phyloP scores from a whole-genome alignment of 2,113 vertebrate species.

The Indri indri region DNA sequence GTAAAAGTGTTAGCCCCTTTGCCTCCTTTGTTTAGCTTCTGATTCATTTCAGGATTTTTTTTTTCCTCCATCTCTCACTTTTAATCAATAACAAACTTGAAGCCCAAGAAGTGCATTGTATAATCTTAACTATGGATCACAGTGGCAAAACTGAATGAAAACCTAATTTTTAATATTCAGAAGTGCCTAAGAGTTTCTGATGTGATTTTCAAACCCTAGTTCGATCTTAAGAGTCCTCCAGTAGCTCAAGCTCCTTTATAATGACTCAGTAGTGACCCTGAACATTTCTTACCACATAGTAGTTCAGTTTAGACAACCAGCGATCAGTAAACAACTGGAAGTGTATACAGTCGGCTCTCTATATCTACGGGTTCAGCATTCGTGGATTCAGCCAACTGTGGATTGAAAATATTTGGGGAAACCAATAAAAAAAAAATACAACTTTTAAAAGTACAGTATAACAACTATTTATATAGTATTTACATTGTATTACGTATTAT shows the following conservation, averaged over 20 bases:
- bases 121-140: not conserved
- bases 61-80: not conserved
- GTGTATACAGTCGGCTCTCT: not conserved
- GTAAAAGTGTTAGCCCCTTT: not conserved
- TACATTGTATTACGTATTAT: not conserved
- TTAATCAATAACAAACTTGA: not conserved
- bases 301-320: not conserved
- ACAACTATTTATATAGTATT: not conserved
- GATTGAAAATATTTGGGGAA: not conserved
- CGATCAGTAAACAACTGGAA: not conserved
- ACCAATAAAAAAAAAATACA: not conserved
- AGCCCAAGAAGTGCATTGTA: not conserved
- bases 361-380: not conserved
- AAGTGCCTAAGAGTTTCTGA: not conserved
- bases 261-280: not conserved
- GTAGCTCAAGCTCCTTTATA: not conserved
- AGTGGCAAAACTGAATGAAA: conserved; percentile 5
- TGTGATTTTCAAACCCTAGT: not conserved
- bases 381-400: not conserved
- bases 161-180: not conserved
- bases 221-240: not conserved
- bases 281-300: not conserved
- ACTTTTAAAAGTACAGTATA: not conserved
- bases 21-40: not conserved
- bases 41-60: not conserved